Evolutionary conservation across 2,888 invertebrate genomes (phyloP).

Genomic region (Coecobrya sp.): DNA sequence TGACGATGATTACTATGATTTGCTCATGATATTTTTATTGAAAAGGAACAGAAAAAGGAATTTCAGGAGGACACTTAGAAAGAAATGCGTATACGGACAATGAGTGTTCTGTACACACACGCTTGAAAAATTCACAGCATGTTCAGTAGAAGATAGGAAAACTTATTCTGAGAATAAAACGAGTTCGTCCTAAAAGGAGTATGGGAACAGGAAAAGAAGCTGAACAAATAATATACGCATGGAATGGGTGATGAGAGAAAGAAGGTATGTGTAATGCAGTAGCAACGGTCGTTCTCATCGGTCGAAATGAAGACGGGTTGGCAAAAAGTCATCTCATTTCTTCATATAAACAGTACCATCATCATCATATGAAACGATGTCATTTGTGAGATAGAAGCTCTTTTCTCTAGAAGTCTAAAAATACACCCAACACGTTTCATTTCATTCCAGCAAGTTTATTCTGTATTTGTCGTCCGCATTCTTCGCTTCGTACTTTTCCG

Average conservation of each 20-base stretch:
- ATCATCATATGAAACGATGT: conserved; percentile 76
- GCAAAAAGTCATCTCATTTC: conserved; percentile 76
- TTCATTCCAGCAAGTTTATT: neutral
- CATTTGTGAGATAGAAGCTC: conserved; percentile 48
- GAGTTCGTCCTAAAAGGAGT: neutral
- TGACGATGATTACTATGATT: conserved; percentile 40
- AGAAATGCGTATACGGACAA: neutral
- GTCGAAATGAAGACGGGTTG: conserved; percentile 32
- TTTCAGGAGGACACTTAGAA: neutral
- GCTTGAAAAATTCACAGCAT: conserved; percentile 1
- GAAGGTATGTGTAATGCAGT: neutral
- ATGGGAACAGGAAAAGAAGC: neutral
- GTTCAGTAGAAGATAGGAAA: neutral
- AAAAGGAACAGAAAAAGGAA: neutral
- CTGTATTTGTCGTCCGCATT: neutral
- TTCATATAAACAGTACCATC: conserved; percentile 75
- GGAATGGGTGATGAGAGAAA: neutral
- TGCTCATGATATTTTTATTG: conserved; percentile 19
- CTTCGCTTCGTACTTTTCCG: neutral
- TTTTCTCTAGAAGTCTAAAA: neutral
- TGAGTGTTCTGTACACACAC: neutral
- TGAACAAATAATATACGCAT: neutral
- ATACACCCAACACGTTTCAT: neutral
- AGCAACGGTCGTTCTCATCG: neutral
- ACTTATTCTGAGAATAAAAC: neutral